Evolutionary conservation across 2,113 vertebrate species (phyloP).

Genomic region (Spea bombifrons): DNA sequence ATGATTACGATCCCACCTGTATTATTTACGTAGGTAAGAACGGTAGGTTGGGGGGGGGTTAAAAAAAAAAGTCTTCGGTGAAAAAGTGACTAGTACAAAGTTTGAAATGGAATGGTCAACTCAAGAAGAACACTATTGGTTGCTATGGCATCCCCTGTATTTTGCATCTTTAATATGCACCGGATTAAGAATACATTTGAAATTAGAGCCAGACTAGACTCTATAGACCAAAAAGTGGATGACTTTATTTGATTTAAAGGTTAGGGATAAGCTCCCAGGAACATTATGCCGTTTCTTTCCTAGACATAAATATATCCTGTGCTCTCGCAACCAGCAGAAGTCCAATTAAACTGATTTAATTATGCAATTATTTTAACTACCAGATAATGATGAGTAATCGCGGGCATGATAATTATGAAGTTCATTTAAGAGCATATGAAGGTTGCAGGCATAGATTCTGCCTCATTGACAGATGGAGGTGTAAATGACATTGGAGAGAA

Average conservation of each 20-base stretch:
- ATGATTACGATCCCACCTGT: too few relatives aligned
- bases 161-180: too few relatives aligned
- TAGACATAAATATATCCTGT: constrained; percentile 35
- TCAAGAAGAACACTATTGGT: too few relatives aligned
- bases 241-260: not conserved
- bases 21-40: too few relatives aligned
- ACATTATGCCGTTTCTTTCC: constrained; percentile 7
- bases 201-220: too few relatives aligned
- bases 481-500: not conserved
- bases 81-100: too few relatives aligned
- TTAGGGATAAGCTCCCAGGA: not conserved
- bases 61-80: too few relatives aligned
- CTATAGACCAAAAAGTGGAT: not conserved
- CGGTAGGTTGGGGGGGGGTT: too few relatives aligned
- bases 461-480: constrained; percentile 20
- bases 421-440: constrained; percentile 26
- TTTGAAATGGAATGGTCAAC: too few relatives aligned
- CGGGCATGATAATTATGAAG: constrained; percentile 18
- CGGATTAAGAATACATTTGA: too few relatives aligned
- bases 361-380: constrained; percentile 39
- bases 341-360: constrained; percentile 41
- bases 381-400: constrained; percentile 31
- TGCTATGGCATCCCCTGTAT: too few relatives aligned
- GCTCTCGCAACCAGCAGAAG: constrained; percentile 10
- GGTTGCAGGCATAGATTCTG: constrained; percentile 19